These are phyloP conservation scores for Heliconius hermathena DNA, from an alignment of 1,140 invertebrate species.

Conservation along the genomic window DNA sequence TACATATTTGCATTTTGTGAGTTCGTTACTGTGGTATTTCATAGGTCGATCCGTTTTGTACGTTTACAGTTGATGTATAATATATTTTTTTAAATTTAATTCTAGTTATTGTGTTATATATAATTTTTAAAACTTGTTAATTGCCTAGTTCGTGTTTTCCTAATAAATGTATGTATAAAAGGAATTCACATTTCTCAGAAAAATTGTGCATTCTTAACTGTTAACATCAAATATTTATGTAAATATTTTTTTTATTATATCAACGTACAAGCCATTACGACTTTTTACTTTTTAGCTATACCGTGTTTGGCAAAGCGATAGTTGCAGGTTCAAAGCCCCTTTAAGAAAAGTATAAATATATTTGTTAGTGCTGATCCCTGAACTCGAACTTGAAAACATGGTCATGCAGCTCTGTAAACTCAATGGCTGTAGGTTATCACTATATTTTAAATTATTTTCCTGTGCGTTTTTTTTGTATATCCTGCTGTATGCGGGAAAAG, in stretches of 20 bases:
- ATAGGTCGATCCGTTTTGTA: neutral
- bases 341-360: too few relatives aligned
- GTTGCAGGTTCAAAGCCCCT: too few relatives aligned
- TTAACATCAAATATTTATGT: neutral
- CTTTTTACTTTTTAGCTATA: too few relatives aligned
- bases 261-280: neutral
- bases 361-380: too few relatives aligned
- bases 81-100: neutral
- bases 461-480: too few relatives aligned
- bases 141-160: neutral
- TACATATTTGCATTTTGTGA: neutral
- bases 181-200: neutral
- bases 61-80: neutral
- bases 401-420: too few relatives aligned
- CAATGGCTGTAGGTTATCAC: too few relatives aligned
- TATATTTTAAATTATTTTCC: too few relatives aligned
- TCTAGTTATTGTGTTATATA: neutral
- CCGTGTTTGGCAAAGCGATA: too few relatives aligned
- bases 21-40: constrained; percentile 13
- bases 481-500: too few relatives aligned
- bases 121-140: neutral
- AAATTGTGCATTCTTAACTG: neutral
- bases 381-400: too few relatives aligned
- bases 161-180: neutral
- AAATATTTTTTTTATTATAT: neutral